Evolutionary conservation across 2,113 vertebrate genomes (phyloP), one percentile per base, ranked within the genome.

Genomic region (Calypte anna): DNA sequence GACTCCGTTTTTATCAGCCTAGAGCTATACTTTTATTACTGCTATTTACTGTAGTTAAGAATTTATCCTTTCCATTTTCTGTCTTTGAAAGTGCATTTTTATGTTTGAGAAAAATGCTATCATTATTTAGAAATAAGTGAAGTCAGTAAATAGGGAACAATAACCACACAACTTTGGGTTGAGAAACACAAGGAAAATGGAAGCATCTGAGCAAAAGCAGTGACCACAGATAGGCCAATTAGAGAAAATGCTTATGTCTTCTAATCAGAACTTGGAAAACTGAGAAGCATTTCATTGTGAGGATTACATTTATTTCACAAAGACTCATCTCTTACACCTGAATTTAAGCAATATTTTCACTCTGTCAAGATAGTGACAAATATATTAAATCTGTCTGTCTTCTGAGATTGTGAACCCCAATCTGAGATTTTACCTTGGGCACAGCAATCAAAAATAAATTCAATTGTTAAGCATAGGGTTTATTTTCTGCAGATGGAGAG

Each of bases 341-440:
- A 95, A 93, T 93, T 94, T 95, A 88, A 97, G 95, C 82, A 97
- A 95, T 97, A 96, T 94, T 94, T 91, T 74, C 38, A 80, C 66
- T 69, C 63, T 93, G 96, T 97, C 93, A 96, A 95, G 51, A 88
- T 93, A 78, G 84, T 97, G 97, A 98, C 96, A 98, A 97, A 97
- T 97, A 97, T 97, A 98, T 98, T 98, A 97, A 97, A 97, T 96
- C 96, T 97, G 97, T 95, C 96, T 88, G 88, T 97, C 97, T 95
- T 97, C 79, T 92, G 94, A 96, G 96, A 96, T 97, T 81, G 88
- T 14, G 36, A 97, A 95, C 94, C 95, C 95, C 94, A 97, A 93
- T 86, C 91, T 97, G 96, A 98, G 96, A 97, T 92, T 97, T 96
- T 95, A 96, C 96, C 95, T 92, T 96, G 80, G 77, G 90, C 93